Evolutionary conservation across 64 coral and sea anemone genomes (phyloP), one percentile per base, ranked within the genome.

Genomic region (Catalaphyllia jardinei): DNA sequence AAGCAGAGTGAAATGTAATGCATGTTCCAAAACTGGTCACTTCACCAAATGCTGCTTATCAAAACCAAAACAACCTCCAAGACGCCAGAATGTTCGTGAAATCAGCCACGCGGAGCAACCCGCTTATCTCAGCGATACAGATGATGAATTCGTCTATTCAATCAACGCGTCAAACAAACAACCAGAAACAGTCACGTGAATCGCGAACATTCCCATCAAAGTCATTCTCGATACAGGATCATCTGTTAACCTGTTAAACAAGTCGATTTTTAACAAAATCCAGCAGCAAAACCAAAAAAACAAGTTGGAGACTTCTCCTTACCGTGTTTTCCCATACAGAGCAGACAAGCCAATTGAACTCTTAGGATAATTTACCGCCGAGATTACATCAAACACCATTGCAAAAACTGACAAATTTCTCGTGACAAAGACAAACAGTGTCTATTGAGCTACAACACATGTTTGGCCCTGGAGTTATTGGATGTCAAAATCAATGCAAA

Each of bases 21-120:
- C 54, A 82, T 59, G 79, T 82, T 55, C 24, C 27, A 82, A 82
- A 82, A 30, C 42, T 54, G 79, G 79, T 31, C 79, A 61, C 51
- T 82, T 82, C 62, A 54, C 79, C 24, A 82, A 59, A 82, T 33
- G 29, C 17, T 82, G 79, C 50, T 8, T 82, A 15, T 82, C 79
- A 18, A 59, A 59, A 60, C 72, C 72, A 74, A 74, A 29, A n/a
- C 72, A 74, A 74, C 72, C 72, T 74, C 4, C 72, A 33, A 74
- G 72, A 74, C 72, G 27, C 27, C 72, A 74, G 12, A 74, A 74
- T 74, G 28, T 74, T 74, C 27, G 72, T 74, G 72, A 74, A 74
- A 74, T 74, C 72, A 74, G 72, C 72, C 72, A 74, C 33, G 72
- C 13, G 27, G 72, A 74, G 13, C 27, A 74, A 74, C 72, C 72